Base-by-base conservation (phyloP, 2,113 vertebrate species). In the Symphodus melops region DNA sequence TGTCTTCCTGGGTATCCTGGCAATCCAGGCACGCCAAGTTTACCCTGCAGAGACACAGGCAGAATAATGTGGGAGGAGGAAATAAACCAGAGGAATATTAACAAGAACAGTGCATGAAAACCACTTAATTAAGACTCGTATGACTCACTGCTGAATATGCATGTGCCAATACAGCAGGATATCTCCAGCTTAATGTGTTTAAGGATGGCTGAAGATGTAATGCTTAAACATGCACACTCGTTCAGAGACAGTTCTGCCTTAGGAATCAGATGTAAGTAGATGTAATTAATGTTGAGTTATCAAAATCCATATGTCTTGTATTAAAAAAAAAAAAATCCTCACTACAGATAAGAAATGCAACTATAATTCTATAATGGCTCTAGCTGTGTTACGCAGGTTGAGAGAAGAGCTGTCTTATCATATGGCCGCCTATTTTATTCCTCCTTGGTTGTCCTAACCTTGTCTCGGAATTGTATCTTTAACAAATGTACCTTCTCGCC, bases 401-500 rank as follows among this genome's bases (percentile, higher is more conserved):
- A 75, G 19, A 63, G 59, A 41, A 33, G 5, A 25, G 17, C 17
- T 48, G 5, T 16, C 5, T 17, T 48, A 17, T 14, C 36, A 55
- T 69, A 54, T 52, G 36, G 8, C 39, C 41, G 23, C 14, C 19
- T 49, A 13, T 72, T 67, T 41, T 2, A 61, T 51, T 21, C 49
- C n/a, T 13, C 10, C 39, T 5, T 39, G 25, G 4, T 55, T 7
- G 21, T 48, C 59, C 51, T 9, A 52, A 46, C 12, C 44, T 54
- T 19, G 19, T 55, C 49, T 49, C 17, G 12, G 9, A 46, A 5
- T 48, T 17, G 6, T 17, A 19, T 48, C 14, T 48, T 48, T 48
- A 17, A 14, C 46, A n/a, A 39, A 46, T 25, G 14, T 86, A 97
- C 97, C 96, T 98, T 98, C 81, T 98, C 96, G 4, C 97, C 97